phyloP scores from a whole-genome alignment of 2,888 invertebrate genomes.

The Lottia scabra region DNA sequence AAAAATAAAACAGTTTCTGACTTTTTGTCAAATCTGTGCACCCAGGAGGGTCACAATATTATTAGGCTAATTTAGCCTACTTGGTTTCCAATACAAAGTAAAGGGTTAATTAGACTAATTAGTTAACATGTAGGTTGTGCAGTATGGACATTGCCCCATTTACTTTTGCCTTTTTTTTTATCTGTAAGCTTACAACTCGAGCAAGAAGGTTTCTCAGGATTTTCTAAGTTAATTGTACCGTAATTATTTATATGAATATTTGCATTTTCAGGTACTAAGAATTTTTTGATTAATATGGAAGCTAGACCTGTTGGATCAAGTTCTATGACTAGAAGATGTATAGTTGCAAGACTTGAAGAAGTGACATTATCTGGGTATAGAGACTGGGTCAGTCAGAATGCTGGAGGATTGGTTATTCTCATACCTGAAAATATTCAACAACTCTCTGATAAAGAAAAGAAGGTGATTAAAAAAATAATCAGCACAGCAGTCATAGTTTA shows the following conservation, averaged over 20 bases:
- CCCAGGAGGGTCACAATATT: too few relatives aligned
- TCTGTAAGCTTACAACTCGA: too few relatives aligned
- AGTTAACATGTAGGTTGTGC: too few relatives aligned
- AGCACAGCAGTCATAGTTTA: background rate
- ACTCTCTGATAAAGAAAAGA: constrained; percentile 74
- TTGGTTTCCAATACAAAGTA: too few relatives aligned
- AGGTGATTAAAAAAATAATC: constrained; percentile 49
- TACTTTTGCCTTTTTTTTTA: too few relatives aligned
- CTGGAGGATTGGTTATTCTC: constrained; percentile 87
- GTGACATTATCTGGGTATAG: constrained; percentile 79
- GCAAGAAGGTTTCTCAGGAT: too few relatives aligned
- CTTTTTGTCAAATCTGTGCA: too few relatives aligned
- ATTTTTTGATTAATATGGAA: constrained; percentile 87
- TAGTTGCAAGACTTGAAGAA: constrained; percentile 84
- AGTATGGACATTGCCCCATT: too few relatives aligned
- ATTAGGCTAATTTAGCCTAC: too few relatives aligned
- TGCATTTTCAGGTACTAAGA: constrained; percentile 80
- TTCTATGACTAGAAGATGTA: constrained; percentile 90
- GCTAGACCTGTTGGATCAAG: constrained; percentile 87
- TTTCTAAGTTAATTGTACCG: too few relatives aligned
- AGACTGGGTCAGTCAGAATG: constrained; percentile 70
- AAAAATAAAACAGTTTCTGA: too few relatives aligned
- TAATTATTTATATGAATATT: background rate
- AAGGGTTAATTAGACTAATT: too few relatives aligned
- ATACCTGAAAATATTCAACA: constrained; percentile 80